These are phyloP conservation scores for Torymus tubicola DNA, from an alignment of 2,888 invertebrate genomes.

Conservation along the genomic window DNA sequence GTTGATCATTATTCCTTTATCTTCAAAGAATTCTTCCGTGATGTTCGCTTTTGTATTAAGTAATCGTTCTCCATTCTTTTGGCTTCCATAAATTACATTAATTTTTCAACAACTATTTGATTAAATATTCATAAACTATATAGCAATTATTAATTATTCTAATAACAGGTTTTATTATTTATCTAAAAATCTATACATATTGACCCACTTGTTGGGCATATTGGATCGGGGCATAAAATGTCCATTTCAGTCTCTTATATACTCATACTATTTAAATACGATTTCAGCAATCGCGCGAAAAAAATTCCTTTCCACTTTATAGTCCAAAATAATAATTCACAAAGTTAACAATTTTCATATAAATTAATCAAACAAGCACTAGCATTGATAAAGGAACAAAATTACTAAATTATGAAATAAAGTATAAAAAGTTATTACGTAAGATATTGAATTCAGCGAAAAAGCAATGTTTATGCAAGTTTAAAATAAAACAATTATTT, in stretches of 20 bases:
- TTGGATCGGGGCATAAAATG: slow-evolving; percentile 42
- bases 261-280: slow-evolving; percentile 37
- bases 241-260: slow-evolving; percentile 52
- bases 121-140: neutral
- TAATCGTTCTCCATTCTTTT: no score
- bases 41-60: no score
- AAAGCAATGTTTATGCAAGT: slow-evolving; percentile 1
- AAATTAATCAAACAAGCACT: slow-evolving; percentile 17
- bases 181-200: slow-evolving; percentile 56
- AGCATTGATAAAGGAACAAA: slow-evolving; percentile 24
- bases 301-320: slow-evolving; percentile 28
- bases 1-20: no score
- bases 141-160: slow-evolving; percentile 6
- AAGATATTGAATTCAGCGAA: slow-evolving; percentile 7
- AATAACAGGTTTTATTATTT: slow-evolving; percentile 56
- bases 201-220: slow-evolving; percentile 10
- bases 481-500: neutral
- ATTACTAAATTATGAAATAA: slow-evolving; percentile 41
- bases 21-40: no score
- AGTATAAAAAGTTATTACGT: slow-evolving; percentile 27
- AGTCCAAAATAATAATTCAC: slow-evolving; percentile 20
- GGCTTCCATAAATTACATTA: no score
- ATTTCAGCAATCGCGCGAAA: neutral
- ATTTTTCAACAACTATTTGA: no score
- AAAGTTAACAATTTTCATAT: slow-evolving; percentile 30